Conservation (phyloP, 2,888 invertebrate genomes). For the Conistra vaccinii region DNA sequence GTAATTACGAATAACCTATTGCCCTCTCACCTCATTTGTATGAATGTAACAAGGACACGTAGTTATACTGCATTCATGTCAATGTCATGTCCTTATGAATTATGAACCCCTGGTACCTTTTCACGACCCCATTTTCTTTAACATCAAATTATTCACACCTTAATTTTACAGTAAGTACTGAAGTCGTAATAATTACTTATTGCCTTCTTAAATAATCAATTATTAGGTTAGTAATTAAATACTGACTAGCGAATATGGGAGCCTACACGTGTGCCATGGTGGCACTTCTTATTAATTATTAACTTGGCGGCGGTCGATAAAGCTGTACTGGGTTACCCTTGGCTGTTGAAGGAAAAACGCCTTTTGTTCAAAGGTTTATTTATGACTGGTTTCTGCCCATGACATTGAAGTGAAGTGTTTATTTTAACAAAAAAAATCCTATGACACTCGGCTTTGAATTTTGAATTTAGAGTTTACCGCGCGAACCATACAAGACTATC, state of each 20-base stretch:
- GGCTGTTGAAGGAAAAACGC: slow-evolving; percentile 5
- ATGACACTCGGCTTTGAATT: too few species aligned
- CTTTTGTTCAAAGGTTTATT: not conserved
- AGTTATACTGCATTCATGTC: not conserved
- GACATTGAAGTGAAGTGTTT: too few species aligned
- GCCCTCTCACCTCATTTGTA: not conserved
- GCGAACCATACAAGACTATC: too few species aligned
- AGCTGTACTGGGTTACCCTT: slow-evolving; percentile 41
- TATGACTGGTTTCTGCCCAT: too few species aligned
- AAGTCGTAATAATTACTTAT: slow-evolving; percentile 6
- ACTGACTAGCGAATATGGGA: slow-evolving; percentile 1
- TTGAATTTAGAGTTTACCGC: too few species aligned
- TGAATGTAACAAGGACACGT: not conserved
- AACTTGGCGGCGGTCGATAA: slow-evolving; percentile 32
- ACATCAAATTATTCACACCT: not conserved
- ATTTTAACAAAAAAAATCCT: not conserved
- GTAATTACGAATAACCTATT: not conserved
- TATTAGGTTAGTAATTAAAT: slow-evolving; percentile 15
- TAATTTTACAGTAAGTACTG: not conserved
- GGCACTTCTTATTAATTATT: slow-evolving; percentile 42
- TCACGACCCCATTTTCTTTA: too few species aligned
- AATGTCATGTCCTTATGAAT: not conserved
- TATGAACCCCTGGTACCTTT: not conserved
- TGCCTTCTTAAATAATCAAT: slow-evolving; percentile 22
- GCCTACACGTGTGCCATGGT: slow-evolving; percentile 27